A percentile compares a stretch with the other conserved stretches of the same genome.
Conservation (phyloP, 2,888 invertebrate genomes). For the Dastarcus helophoroides region DNA sequence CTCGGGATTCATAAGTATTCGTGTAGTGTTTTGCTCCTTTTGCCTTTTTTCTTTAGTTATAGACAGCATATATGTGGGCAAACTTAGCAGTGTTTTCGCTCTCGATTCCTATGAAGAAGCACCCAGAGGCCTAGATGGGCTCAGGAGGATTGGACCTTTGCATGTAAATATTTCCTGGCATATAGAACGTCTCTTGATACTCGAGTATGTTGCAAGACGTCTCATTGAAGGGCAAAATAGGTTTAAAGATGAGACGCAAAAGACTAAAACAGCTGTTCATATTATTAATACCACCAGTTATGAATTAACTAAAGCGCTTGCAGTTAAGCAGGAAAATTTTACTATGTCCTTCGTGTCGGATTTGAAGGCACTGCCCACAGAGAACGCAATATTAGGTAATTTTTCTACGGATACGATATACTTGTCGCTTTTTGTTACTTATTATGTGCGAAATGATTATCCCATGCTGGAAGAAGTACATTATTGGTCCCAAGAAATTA, state of each 20-base stretch:
- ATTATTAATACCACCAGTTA: no score
- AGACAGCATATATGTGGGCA: not conserved
- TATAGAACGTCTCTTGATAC: not conserved
- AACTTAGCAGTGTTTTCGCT: not conserved
- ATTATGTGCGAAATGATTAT: not conserved
- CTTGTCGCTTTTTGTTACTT: not conserved
- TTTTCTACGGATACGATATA: not conserved
- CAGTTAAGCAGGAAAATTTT: not conserved
- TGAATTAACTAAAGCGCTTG: no score
- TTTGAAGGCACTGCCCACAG: not conserved
- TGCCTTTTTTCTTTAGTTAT: not conserved
- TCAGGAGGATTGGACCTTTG: not conserved
- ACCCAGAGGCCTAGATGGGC: not conserved
- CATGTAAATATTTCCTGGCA: not conserved
- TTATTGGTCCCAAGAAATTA: conserved; percentile 1
- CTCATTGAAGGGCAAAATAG: no score
- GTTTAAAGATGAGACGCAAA: no score
- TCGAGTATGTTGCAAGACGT: no score
- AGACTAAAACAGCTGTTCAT: no score
- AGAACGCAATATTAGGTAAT: not conserved
- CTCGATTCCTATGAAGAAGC: not conserved
- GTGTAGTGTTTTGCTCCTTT: not conserved
- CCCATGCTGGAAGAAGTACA: not conserved
- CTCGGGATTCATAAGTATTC: not conserved
- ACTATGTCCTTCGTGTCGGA: not conserved